phyloP scores from a whole-genome alignment of 2,888 invertebrate species.

The Ditula angustiorana region DNA sequence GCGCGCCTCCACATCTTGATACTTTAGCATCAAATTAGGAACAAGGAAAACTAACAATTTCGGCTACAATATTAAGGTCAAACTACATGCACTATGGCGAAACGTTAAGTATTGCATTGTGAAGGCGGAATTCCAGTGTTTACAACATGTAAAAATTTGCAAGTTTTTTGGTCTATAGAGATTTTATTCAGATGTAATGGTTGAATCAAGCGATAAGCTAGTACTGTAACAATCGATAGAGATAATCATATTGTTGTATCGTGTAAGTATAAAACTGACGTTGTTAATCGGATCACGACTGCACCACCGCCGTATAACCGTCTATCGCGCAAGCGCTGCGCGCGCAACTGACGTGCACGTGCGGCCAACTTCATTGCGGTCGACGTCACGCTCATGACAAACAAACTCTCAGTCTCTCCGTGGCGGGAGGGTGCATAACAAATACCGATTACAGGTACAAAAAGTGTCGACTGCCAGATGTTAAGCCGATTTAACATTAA shows the following conservation, averaged over 20 bases:
- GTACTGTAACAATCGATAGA: slow-evolving; percentile 43
- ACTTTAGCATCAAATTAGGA: slow-evolving; percentile 36
- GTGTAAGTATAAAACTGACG: slow-evolving; percentile 75
- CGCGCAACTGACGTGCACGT: slow-evolving; percentile 81
- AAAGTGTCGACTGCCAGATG: slow-evolving; percentile 26
- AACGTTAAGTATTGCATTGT: slow-evolving; percentile 34
- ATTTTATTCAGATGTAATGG: slow-evolving; percentile 34
- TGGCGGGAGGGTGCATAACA: slow-evolving; percentile 56
- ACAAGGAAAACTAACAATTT: slow-evolving; percentile 1
- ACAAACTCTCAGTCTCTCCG: slow-evolving; percentile 40
- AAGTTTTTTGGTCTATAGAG: not conserved
- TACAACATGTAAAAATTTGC: slow-evolving; percentile 38
- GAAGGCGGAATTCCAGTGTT: slow-evolving; percentile 49
- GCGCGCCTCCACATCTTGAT: slow-evolving; percentile 55
- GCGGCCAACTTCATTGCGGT: slow-evolving; percentile 75
- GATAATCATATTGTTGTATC: slow-evolving; percentile 47
- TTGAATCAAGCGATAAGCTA: slow-evolving; percentile 67
- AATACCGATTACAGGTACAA: slow-evolving; percentile 32
- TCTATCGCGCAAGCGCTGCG: slow-evolving; percentile 84
- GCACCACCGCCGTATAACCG: slow-evolving; percentile 84
- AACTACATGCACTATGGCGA: slow-evolving; percentile 25
- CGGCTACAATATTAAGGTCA: slow-evolving; percentile 20
- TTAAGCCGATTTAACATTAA: slow-evolving; percentile 12
- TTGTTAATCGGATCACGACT: slow-evolving; percentile 85
- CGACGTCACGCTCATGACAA: slow-evolving; percentile 57